phyloP scores from a whole-genome alignment of 2,797 vertebrate genomes.

The Triplophysa bombifrons region DNA sequence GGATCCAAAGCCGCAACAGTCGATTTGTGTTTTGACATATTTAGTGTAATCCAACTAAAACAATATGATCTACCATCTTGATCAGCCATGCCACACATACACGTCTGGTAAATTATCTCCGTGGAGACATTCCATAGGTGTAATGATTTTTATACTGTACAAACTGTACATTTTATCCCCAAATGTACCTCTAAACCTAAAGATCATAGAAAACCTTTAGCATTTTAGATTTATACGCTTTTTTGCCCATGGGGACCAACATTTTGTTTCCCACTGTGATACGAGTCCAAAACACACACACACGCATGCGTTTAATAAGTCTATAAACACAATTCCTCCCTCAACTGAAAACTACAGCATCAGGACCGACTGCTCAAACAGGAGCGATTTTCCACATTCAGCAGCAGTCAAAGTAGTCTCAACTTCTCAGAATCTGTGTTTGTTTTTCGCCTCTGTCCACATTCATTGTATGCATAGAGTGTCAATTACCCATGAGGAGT shows the following conservation, averaged over 20 bases:
- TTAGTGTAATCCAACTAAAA: slow-evolving; percentile 71
- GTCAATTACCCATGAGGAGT: slow-evolving; percentile 80
- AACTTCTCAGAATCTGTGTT: slow-evolving; percentile 66
- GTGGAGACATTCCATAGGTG: too few species aligned
- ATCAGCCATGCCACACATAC: background rate
- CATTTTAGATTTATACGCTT: too few species aligned
- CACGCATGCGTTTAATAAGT: too few species aligned
- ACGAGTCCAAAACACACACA: too few species aligned
- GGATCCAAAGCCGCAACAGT: slow-evolving; percentile 71
- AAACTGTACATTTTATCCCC: too few species aligned
- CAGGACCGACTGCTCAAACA: background rate
- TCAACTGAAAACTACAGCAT: background rate
- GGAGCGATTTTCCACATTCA: slow-evolving; percentile 64
- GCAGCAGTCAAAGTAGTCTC: slow-evolving; percentile 13
- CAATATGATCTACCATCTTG: slow-evolving; percentile 59
- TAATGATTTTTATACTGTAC: too few species aligned
- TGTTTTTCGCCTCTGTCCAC: slow-evolving; percentile 69
- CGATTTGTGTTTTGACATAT: slow-evolving; percentile 82
- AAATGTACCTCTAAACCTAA: too few species aligned
- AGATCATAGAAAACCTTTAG: too few species aligned
- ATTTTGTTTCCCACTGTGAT: too few species aligned
- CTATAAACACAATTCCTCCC: background rate
- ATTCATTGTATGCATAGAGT: slow-evolving; percentile 78
- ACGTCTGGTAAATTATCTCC: too few species aligned
- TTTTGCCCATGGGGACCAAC: too few species aligned